phyloP scores from a whole-genome alignment of 2,888 invertebrate genomes.

The Cryptophagus acutangulus region DNA sequence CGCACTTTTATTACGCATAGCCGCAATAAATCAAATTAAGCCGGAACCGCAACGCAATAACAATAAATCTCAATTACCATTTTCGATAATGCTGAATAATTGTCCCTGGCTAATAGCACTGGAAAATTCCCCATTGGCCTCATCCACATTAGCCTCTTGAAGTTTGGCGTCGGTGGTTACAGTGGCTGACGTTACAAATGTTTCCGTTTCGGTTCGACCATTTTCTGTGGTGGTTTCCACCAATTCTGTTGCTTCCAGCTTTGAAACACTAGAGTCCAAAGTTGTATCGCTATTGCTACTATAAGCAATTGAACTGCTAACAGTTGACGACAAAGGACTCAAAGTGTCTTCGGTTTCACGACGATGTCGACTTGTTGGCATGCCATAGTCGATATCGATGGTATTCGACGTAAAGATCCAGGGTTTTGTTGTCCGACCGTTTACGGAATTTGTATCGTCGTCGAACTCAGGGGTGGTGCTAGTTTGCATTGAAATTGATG shows the following conservation, averaged over 20 bases:
- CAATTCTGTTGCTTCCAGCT: slow-evolving; percentile 12
- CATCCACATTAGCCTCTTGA: slow-evolving; percentile 14
- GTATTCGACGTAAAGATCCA: slow-evolving; percentile 47
- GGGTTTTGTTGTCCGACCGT: slow-evolving; percentile 34
- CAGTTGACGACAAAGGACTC: slow-evolving; percentile 28
- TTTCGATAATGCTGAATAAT: slow-evolving; percentile 46
- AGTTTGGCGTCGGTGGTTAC: slow-evolving; percentile 25
- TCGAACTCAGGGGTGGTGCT: background rate
- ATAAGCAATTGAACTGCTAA: slow-evolving; percentile 9
- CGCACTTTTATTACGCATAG: no score
- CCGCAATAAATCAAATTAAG: no score
- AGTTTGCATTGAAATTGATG: slow-evolving; percentile 3
- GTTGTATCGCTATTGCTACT: slow-evolving; percentile 25
- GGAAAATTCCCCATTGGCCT: slow-evolving; percentile 38
- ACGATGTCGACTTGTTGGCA: slow-evolving; percentile 45
- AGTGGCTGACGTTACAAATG: slow-evolving; percentile 13
- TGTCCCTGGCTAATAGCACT: slow-evolving; percentile 47
- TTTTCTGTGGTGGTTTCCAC: slow-evolving; percentile 23
- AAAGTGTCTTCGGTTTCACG: slow-evolving; percentile 46
- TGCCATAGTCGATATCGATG: slow-evolving; percentile 42
- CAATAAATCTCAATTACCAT: slow-evolving; percentile 30
- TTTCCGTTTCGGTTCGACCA: slow-evolving; percentile 26
- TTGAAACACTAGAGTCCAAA: slow-evolving; percentile 24
- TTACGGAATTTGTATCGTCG: slow-evolving; percentile 22
- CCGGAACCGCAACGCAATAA: background rate